Conservation (phyloP, 2,888 invertebrate species). For the Acronicta aceris region DNA sequence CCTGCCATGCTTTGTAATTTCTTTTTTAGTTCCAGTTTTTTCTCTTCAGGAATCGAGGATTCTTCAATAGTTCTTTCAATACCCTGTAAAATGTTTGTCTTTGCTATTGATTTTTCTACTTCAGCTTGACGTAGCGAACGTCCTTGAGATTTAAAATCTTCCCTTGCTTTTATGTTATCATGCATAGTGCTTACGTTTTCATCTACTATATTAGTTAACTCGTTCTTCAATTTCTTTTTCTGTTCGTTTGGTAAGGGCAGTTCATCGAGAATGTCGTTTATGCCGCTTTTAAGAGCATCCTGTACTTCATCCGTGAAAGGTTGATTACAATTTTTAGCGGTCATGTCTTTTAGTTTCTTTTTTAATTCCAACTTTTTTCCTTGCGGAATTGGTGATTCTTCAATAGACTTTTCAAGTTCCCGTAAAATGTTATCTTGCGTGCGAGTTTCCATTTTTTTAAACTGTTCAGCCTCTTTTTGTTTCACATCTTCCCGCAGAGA, state of each 20-base stretch:
- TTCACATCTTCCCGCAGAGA: not conserved
- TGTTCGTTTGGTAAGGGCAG: constrained; percentile 22
- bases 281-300: constrained; percentile 3
- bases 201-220: constrained; percentile 30
- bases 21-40: constrained; percentile 10
- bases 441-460: not conserved
- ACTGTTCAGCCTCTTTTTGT: not conserved
- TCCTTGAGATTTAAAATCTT: not conserved
- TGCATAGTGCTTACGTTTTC: not conserved
- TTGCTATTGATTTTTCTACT: not conserved
- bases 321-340: not conserved
- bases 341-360: not conserved
- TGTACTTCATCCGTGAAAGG: not conserved
- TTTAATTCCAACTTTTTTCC: constrained; percentile 2
- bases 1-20: constrained; percentile 5
- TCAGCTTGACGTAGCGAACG: not conserved
- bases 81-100: not conserved
- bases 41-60: not conserved
- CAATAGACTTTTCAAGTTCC: constrained; percentile 3
- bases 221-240: constrained; percentile 31
- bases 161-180: not conserved
- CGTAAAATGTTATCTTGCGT: not conserved
- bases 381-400: constrained; percentile 1
- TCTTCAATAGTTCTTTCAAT: not conserved
- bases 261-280: constrained; percentile 39